Evolutionary conservation across 2,888 invertebrate species (phyloP), one percentile per base, ranked within the genome.

Genomic region (Gisinianus flammeolus): DNA sequence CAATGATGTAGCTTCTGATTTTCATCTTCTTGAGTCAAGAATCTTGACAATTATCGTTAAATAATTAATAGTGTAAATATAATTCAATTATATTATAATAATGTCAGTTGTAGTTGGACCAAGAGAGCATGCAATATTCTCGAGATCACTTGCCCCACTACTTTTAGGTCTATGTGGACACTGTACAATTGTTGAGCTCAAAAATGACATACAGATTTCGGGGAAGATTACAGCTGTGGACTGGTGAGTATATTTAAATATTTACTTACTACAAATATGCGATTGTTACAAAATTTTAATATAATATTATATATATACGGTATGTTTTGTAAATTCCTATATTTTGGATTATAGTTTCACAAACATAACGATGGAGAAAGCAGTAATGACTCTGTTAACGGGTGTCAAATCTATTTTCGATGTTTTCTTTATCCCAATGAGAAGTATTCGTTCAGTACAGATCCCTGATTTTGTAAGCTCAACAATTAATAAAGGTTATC

Each of bases 361-460:
- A n/a, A 79, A 79, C 35, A 30, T 79, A 6, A 77, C 79, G 6
- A 74, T 79, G 74, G 75, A 77, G 56, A 58, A 77, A 19, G 79
- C 71, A 5, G 56, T 77, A 30, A 64, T 75, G 64, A 74, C 75
- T 4, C 66, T 35, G 54, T 22, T 71, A 0, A 68, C 64, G 19
- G 79, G 79, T 22, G 19, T 44, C 2, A 58, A 77, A 19, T 30
- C 22, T 0, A 56, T 33, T 35, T 79, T 79, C 56, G 26, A 31
- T 0, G n/a, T 77, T 52, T 56, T 79, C 66, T 79, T 79, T 35
- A 52, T 79, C 16, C 77, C 73, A 10, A 74, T 58, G 30, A 72
- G 33, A 24, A 74, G 62, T 66, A 74, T 77, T 22, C 69, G 73
- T 0, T 24, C 56, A 2, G 71, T 79, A 26, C 58, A 71, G 6